Percentiles rank a stretch among this genome's conserved stretches.
Evolutionary conservation across 2,888 invertebrate species (phyloP).

Genomic region (Buathra laborator): DNA sequence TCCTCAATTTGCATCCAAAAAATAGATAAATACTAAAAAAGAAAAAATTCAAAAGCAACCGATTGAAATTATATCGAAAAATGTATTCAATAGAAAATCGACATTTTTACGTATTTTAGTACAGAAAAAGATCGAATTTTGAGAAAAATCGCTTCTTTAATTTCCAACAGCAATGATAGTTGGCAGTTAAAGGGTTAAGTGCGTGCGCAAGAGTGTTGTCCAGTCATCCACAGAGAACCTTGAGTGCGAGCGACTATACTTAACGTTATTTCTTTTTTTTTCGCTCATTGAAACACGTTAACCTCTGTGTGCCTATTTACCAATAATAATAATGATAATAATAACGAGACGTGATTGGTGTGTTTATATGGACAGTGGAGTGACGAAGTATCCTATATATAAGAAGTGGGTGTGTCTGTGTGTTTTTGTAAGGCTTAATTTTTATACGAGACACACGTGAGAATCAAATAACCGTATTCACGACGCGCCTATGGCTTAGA

Average conservation of each 20-base stretch:
- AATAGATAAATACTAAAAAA: too few species aligned
- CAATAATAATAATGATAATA: constrained; percentile 1
- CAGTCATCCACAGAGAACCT: constrained; percentile 32
- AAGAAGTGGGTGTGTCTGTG: not conserved
- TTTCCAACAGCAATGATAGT: not conserved
- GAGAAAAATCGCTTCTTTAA: not conserved
- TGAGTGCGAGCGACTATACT: not conserved
- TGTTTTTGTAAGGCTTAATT: not conserved
- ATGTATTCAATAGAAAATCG: too few species aligned
- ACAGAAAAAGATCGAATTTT: too few species aligned
- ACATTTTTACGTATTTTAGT: too few species aligned
- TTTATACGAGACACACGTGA: constrained; percentile 1
- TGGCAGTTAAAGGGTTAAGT: not conserved
- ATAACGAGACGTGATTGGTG: not conserved
- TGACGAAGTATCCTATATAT: not conserved
- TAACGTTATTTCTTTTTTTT: not conserved
- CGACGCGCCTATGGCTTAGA: not conserved
- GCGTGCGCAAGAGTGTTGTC: constrained; percentile 16
- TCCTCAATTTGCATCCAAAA: too few species aligned
- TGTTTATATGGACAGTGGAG: not conserved
- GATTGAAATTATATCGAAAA: too few species aligned
- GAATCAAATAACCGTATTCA: not conserved
- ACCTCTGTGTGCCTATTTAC: constrained; percentile 11
- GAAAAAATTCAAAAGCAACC: too few species aligned
- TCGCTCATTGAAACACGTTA: not conserved